These are phyloP conservation scores for Nanorana parkeri DNA, from an alignment of 2,113 vertebrate species.

Conservation along the genomic window DNA sequence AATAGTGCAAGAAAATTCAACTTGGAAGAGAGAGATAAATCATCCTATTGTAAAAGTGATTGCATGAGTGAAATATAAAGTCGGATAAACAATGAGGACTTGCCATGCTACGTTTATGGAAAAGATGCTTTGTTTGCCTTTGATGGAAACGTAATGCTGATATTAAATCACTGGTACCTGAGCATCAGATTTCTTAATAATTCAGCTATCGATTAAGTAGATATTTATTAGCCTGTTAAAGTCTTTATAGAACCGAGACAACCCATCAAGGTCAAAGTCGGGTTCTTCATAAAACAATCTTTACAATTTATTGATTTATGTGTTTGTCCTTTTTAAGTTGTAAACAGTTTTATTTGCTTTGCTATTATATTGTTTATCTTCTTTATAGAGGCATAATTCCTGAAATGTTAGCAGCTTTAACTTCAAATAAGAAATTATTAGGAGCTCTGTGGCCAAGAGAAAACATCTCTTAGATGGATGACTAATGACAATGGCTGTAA, in stretches of 20 bases:
- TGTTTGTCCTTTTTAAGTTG: slow-evolving; percentile 36
- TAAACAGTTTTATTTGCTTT: slow-evolving; percentile 44
- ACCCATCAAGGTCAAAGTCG: slow-evolving; percentile 45
- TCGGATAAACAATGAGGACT: slow-evolving; percentile 43
- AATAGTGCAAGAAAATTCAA: neutral
- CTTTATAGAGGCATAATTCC: slow-evolving; percentile 36
- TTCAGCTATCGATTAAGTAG: slow-evolving; percentile 48
- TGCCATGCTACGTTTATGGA: slow-evolving; percentile 5
- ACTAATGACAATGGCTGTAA: too few relatives aligned
- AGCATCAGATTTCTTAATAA: slow-evolving; percentile 53
- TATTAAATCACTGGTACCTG: slow-evolving; percentile 46
- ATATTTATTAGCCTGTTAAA: slow-evolving; percentile 55
- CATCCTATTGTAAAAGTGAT: slow-evolving; percentile 9
- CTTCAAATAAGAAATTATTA: slow-evolving; percentile 18
- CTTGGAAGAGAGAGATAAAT: slow-evolving; percentile 14
- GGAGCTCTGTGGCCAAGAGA: neutral
- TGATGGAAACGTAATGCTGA: slow-evolving; percentile 44
- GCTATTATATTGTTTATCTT: slow-evolving; percentile 43
- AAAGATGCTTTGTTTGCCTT: slow-evolving; percentile 37
- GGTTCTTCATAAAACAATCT: slow-evolving; percentile 50
- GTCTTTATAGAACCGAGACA: slow-evolving; percentile 41
- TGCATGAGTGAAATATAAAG: slow-evolving; percentile 20
- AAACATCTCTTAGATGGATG: neutral
- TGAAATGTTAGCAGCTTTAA: slow-evolving; percentile 10
- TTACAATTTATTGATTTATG: slow-evolving; percentile 57